These are phyloP conservation scores for Dasypus novemcinctus DNA, from an alignment of 2,113 vertebrate genomes.

Conservation along the genomic window DNA sequence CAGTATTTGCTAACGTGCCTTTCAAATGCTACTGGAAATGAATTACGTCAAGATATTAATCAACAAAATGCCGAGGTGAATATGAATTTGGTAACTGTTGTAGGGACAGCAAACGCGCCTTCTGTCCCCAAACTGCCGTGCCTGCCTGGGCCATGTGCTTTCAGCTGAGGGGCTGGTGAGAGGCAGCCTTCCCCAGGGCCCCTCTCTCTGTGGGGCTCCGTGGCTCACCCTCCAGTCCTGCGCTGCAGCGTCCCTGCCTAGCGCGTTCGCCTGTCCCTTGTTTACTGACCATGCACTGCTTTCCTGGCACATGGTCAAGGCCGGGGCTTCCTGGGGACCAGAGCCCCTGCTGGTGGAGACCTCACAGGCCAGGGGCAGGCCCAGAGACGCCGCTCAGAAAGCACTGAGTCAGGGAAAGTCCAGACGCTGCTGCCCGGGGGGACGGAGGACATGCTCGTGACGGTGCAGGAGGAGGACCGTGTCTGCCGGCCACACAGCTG, in stretches of 20 bases:
- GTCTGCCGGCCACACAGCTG: fast-evolving
- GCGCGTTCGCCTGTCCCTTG: background rate
- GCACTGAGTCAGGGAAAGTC: too few relatives aligned
- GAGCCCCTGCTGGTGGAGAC: background rate
- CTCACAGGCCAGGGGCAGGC: background rate
- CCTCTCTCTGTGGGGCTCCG: background rate
- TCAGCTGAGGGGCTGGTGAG: background rate
- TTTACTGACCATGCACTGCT: background rate
- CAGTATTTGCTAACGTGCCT: background rate
- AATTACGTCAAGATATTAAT: background rate
- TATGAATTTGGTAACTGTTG: background rate
- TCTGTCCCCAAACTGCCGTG: background rate
- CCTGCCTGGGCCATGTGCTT: background rate
- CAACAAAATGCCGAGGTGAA: background rate
- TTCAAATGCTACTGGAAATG: background rate
- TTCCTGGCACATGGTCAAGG: background rate
- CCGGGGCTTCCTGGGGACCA: background rate
- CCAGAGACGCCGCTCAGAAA: background rate
- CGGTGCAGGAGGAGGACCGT: too few relatives aligned
- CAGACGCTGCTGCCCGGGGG: background rate
- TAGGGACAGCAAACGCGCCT: background rate
- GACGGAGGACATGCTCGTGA: background rate
- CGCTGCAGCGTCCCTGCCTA: background rate
- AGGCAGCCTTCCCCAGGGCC: background rate
- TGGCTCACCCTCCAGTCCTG: background rate